Evolutionary conservation across 2,888 invertebrate genomes (phyloP).

Genomic region (Apodemia hepburni): DNA sequence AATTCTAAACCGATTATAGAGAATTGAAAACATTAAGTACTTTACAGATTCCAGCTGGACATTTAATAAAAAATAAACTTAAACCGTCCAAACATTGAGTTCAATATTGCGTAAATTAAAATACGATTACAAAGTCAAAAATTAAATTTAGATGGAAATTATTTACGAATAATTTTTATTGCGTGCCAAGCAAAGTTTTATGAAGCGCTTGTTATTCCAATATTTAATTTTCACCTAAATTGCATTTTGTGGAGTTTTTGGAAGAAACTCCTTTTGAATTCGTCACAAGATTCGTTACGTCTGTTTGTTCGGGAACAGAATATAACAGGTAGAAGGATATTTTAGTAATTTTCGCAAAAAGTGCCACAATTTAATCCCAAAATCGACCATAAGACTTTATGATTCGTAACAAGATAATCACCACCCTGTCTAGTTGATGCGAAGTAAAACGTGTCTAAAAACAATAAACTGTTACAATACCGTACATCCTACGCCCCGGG

Average conservation of each 20-base stretch:
- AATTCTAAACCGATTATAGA: conserved; percentile 80
- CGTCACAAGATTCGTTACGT: too few species aligned
- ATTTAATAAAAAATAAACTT: conserved; percentile 49
- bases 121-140: conserved; percentile 65
- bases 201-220: conserved; percentile 59
- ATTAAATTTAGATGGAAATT: conserved; percentile 70
- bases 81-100: conserved; percentile 44
- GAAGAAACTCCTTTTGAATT: background rate
- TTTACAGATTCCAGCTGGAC: conserved; percentile 56
- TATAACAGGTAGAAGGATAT: too few species aligned
- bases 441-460: background rate
- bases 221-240: conserved; percentile 39
- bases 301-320: too few species aligned
- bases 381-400: background rate
- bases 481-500: conserved; percentile 3
- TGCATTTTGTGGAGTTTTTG: conserved; percentile 38
- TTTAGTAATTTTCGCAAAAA: too few species aligned
- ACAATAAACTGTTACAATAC: conserved; percentile 6
- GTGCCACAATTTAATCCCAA: too few species aligned
- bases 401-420: background rate
- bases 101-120: conserved; percentile 40
- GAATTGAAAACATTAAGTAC: conserved; percentile 80
- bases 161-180: conserved; percentile 69
- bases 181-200: conserved; percentile 64
- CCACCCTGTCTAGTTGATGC: background rate